A percentile compares a stretch with the other conserved stretches of the same genome.
These are phyloP conservation scores for Oncopodura yosiiana DNA, from an alignment of 1,140 invertebrate species.

Conservation along the genomic window DNA sequence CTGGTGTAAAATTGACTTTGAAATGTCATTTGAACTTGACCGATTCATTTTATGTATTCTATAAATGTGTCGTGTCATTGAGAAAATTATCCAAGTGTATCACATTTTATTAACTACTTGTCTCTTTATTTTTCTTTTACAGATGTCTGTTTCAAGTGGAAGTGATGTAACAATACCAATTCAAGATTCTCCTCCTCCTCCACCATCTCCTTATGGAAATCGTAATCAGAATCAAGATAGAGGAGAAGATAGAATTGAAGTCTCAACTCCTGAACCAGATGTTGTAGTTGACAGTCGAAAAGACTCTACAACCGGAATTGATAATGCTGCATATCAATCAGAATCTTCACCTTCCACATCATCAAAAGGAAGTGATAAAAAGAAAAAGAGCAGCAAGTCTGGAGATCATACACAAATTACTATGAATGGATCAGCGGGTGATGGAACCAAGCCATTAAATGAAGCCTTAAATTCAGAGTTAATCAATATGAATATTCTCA, in stretches of 20 bases:
- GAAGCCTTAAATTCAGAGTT: constrained; percentile 71
- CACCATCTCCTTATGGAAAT: constrained; percentile 27
- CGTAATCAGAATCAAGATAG: constrained; percentile 6
- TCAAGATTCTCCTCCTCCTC: constrained; percentile 34
- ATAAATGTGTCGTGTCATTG: too few relatives aligned
- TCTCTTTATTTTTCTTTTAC: constrained; percentile 12
- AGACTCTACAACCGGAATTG: constrained; percentile 7
- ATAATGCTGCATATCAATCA: constrained; percentile 15
- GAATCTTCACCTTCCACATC: background rate
- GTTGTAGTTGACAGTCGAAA: background rate
- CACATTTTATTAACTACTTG: too few relatives aligned
- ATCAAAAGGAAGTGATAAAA: background rate
- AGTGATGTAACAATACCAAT: constrained; percentile 34
- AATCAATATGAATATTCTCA: constrained; percentile 56
- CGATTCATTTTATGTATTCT: too few relatives aligned
- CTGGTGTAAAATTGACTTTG: too few relatives aligned
- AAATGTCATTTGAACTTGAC: too few relatives aligned
- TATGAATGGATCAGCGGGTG: constrained; percentile 18
- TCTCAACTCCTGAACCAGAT: constrained; percentile 12
- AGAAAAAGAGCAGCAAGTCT: background rate
- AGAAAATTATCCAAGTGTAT: too few relatives aligned
- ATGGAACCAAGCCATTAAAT: constrained; percentile 39
- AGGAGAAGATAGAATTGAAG: too few relatives aligned
- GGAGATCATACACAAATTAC: constrained; percentile 17
- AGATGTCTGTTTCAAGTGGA: constrained; percentile 35